Evolutionary conservation across 2,113 vertebrate species (phyloP).

Genomic region (Calyptommatus sinebrachiatus): DNA sequence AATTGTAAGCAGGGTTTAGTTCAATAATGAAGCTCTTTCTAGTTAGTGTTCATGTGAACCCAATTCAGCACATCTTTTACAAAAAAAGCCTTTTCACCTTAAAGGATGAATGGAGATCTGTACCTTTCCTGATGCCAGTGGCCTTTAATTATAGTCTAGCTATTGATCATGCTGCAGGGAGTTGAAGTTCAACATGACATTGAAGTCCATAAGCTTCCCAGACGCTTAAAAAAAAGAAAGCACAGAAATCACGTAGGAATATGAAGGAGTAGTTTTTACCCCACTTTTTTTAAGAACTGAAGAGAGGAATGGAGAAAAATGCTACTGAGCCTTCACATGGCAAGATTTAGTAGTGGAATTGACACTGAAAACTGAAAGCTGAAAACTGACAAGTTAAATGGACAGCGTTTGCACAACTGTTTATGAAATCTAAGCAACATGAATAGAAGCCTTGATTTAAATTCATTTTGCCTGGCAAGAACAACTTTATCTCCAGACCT

Average conservation of each 20-base stretch:
- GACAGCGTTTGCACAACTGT: not conserved
- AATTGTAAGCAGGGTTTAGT: too few relatives aligned
- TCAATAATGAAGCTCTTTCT: too few relatives aligned
- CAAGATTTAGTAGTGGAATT: too few relatives aligned
- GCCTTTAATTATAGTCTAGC: not conserved
- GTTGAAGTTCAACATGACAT: not conserved
- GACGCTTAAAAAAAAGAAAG: too few relatives aligned
- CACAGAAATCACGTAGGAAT: too few relatives aligned
- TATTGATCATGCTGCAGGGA: not conserved
- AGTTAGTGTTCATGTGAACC: too few relatives aligned
- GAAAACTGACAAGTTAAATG: not conserved
- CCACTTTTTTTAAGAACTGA: too few relatives aligned
- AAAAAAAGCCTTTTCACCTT: too few relatives aligned
- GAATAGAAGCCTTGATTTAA: not conserved
- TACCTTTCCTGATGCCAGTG: not conserved
- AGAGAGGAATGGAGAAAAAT: too few relatives aligned
- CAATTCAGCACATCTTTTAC: too few relatives aligned
- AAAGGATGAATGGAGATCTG: not conserved
- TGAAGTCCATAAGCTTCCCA: not conserved
- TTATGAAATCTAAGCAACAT: not conserved
- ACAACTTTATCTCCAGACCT: not conserved
- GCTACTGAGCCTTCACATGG: too few relatives aligned
- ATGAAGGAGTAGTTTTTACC: too few relatives aligned
- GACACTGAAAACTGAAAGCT: not conserved
- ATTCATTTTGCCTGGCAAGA: not conserved